phyloP scores from a whole-genome alignment of 2,888 invertebrate genomes.

The Therioaphis trifolii region DNA sequence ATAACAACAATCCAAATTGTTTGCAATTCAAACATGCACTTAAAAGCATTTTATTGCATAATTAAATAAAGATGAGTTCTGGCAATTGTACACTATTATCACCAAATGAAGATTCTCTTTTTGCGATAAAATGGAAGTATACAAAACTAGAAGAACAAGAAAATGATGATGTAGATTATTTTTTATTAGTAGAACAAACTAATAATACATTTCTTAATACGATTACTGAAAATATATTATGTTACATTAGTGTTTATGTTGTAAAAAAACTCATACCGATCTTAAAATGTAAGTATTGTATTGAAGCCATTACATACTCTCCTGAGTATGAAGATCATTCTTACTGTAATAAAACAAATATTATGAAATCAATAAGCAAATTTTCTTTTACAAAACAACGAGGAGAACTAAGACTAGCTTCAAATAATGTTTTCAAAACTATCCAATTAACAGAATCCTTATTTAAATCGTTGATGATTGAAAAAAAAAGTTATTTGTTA shows the following conservation, averaged over 20 bases:
- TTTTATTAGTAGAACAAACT: not conserved
- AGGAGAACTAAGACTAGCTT: no score
- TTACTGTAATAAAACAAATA: no score
- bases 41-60: not conserved
- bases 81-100: not conserved
- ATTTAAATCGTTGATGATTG: no score
- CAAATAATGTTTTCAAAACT: no score
- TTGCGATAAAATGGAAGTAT: not conserved
- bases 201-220: not conserved
- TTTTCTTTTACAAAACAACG: no score
- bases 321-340: no score
- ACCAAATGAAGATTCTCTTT: not conserved
- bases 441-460: no score
- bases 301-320: no score
- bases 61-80: not conserved
- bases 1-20: conserved; percentile 4
- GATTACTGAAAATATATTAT: not conserved
- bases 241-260: not conserved
- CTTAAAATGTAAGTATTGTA: no score
- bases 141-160: not conserved
- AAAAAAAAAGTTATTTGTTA: no score
- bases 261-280: no score
- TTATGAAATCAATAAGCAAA: no score
- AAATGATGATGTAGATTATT: not conserved
- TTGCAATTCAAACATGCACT: not conserved